These are phyloP conservation scores for Zaprionus davidi DNA, from an alignment of 1,140 invertebrate genomes.

Conservation along the genomic window DNA sequence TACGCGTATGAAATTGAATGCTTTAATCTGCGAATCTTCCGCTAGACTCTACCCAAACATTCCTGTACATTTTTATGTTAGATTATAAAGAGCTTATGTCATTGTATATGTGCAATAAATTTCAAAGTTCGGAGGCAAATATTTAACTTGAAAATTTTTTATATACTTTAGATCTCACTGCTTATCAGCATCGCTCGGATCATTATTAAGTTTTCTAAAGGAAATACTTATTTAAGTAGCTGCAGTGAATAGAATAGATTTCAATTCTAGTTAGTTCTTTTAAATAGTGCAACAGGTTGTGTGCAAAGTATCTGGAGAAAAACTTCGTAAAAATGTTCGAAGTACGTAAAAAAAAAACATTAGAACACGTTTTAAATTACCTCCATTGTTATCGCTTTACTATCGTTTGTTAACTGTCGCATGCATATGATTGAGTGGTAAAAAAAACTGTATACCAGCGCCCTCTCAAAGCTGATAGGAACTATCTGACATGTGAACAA, in stretches of 20 bases:
- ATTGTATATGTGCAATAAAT: slow-evolving; percentile 10
- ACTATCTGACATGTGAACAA: slow-evolving; percentile 19
- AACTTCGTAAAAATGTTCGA: slow-evolving; percentile 3
- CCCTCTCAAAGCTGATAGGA: slow-evolving; percentile 13
- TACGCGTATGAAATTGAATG: neutral
- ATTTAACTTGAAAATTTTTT: slow-evolving; percentile 18
- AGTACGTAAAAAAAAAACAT: slow-evolving; percentile 27
- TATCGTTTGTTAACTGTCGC: slow-evolving; percentile 6
- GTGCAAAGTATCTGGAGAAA: neutral
- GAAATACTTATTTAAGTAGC: slow-evolving; percentile 13
- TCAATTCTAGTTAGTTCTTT: slow-evolving; percentile 25
- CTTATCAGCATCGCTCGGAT: slow-evolving; percentile 17
- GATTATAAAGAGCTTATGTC: slow-evolving; percentile 19
- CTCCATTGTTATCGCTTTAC: slow-evolving; percentile 7
- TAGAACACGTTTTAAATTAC: slow-evolving; percentile 9
- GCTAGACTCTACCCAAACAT: neutral
- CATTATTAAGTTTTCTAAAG: neutral
- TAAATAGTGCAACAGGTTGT: slow-evolving; percentile 25
- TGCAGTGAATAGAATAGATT: neutral
- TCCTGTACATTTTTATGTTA: neutral
- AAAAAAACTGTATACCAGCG: neutral
- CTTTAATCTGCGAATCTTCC: slow-evolving; percentile 1
- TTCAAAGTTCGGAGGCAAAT: neutral
- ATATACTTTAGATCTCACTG: slow-evolving; percentile 10
- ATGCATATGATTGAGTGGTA: slow-evolving; percentile 22